A percentile compares a stretch with the other conserved stretches of the same genome.
phyloP scores from a whole-genome alignment of 2,888 invertebrate species.

The Xestobium rufovillosum region DNA sequence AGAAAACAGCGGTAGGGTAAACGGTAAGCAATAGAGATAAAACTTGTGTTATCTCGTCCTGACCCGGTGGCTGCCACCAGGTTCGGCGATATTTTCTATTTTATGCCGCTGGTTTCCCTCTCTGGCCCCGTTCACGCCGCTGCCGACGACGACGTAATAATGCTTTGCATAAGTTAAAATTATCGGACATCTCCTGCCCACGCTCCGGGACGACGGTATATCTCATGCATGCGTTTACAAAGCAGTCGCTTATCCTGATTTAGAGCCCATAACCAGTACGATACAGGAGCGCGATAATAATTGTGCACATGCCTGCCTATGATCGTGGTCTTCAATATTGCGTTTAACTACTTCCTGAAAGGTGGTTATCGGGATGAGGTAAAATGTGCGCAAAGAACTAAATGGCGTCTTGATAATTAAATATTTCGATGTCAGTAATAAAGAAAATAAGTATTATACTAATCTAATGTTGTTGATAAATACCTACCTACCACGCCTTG shows the following conservation, averaged over 20 bases:
- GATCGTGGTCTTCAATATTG: too few species aligned
- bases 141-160: constrained; percentile 20
- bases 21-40: constrained; percentile 1
- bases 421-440: too few species aligned
- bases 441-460: too few species aligned
- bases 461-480: too few species aligned
- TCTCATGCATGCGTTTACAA: constrained; percentile 32
- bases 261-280: constrained; percentile 29
- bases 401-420: too few species aligned
- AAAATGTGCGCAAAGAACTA: too few species aligned
- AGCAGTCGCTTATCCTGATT: constrained; percentile 33
- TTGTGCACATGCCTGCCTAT: constrained; percentile 11
- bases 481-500: too few species aligned
- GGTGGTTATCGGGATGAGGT: too few species aligned
- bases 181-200: constrained; percentile 37
- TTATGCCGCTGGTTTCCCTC: too few species aligned
- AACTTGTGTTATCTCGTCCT: constrained; percentile 3
- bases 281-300: constrained; percentile 29
- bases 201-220: constrained; percentile 29
- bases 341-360: too few species aligned
- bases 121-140: neutral
- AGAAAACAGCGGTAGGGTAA: too few species aligned
- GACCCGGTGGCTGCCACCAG: neutral
- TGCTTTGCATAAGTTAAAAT: constrained; percentile 38
- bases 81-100: too few species aligned